phyloP scores from a whole-genome alignment of 2,888 invertebrate genomes.

The Argyresthia albistria region DNA sequence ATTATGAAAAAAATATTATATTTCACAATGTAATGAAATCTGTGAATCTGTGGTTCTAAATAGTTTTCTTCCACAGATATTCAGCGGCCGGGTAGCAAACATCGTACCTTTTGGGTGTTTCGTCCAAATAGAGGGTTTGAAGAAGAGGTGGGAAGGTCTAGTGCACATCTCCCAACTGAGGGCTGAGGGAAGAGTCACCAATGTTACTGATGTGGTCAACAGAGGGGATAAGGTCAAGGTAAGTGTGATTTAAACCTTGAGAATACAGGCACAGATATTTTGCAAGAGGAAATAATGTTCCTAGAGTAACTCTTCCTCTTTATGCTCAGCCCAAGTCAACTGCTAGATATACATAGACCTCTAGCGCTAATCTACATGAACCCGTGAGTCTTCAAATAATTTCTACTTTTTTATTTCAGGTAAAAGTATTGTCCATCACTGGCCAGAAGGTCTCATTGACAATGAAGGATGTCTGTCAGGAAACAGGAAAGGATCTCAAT shows the following conservation, averaged over 20 bases:
- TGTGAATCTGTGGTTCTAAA: too few relatives aligned
- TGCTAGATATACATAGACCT: too few relatives aligned
- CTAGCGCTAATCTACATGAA: too few relatives aligned
- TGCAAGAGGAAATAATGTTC: too few relatives aligned
- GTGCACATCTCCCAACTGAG: conserved; percentile 97
- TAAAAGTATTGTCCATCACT: conserved; percentile 92
- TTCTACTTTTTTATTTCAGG: conserved; percentile 36
- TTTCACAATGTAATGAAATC: too few relatives aligned
- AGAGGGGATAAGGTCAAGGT: conserved; percentile 92
- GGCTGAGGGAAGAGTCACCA: conserved; percentile 93
- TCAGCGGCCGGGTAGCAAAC: conserved; percentile 93
- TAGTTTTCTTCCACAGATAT: conserved; percentile 75
- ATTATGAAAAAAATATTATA: too few relatives aligned
- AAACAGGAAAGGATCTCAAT: conserved; percentile 94
- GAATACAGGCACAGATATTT: background rate
- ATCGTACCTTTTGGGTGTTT: conserved; percentile 99
- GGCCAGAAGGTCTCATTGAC: conserved; percentile 96
- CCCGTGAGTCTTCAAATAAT: too few relatives aligned
- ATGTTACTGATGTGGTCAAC: conserved; percentile 93
- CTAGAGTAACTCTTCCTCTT: too few relatives aligned
- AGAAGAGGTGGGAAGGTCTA: conserved; percentile 93
- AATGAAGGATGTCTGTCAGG: conserved; percentile 98
- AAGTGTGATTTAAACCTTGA: conserved; percentile 14
- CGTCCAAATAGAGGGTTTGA: conserved; percentile 93
- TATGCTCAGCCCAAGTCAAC: too few relatives aligned